phyloP scores from a whole-genome alignment of 2,113 vertebrate species.

The Myotis davidii region DNA sequence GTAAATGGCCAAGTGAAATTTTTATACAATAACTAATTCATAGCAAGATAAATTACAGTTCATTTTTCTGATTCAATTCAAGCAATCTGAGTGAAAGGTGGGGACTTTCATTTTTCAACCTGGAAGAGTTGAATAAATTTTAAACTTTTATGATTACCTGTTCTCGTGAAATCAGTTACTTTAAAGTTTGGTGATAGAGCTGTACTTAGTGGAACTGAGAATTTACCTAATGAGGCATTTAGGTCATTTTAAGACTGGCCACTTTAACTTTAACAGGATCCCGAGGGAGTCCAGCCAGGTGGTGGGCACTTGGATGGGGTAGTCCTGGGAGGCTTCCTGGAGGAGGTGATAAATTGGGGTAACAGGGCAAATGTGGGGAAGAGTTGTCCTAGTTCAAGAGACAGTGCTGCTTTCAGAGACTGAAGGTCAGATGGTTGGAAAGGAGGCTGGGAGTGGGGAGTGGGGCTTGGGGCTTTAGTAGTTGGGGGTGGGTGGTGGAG shows the following conservation, averaged over 20 bases:
- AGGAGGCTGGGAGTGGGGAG: background rate
- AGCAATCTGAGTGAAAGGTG: background rate
- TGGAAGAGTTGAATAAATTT: slow-evolving; percentile 2
- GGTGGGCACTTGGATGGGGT: background rate
- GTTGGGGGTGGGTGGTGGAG: background rate
- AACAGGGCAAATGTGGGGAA: background rate
- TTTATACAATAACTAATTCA: background rate
- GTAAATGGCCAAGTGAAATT: background rate
- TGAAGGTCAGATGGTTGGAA: background rate
- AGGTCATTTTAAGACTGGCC: background rate
- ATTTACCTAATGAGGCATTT: background rate
- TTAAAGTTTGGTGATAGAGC: background rate
- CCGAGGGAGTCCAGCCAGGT: background rate
- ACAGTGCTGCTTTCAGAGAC: background rate
- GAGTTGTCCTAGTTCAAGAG: background rate
- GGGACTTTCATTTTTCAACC: background rate
- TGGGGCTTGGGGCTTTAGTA: background rate
- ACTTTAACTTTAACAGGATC: background rate
- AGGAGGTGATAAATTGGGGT: background rate
- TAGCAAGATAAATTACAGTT: background rate
- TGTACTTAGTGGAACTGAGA: background rate
- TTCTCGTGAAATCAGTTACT: background rate
- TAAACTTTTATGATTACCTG: background rate
- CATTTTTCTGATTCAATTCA: background rate
- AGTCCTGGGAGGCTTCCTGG: background rate